Base-by-base conservation (phyloP, 2,888 invertebrate genomes). In the Acleris cristana region DNA sequence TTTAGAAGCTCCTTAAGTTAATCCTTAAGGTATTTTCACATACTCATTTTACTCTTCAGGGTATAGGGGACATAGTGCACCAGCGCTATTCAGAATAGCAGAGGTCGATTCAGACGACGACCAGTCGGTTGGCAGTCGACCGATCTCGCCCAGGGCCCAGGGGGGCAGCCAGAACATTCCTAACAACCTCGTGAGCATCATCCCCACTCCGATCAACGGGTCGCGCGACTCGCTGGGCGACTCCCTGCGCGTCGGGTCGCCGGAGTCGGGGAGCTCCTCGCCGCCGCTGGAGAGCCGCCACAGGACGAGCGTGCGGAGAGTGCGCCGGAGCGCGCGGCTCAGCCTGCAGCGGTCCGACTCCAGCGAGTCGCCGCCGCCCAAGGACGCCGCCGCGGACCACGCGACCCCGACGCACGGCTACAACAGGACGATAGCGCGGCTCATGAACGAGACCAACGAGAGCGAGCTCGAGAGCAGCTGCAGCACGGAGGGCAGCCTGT, bases 41-140 rank as follows among this genome's bases (percentile, higher is more conserved):
- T 5, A 3, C 16, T 6, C 2, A 3, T 7, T 56, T 44, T 65
- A 49, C 56, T 40, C 68, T 70, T 3, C 74, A 92, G 93, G 93
- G 66, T 93, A 92, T 72, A 85, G 93, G 61, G 92, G 93, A 40
- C 89, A 91, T 79, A 91, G 83, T 70, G 82, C 86, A 69, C 80
- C 89, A 63, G 83, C 87, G 18, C 74, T 92, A 51, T 94, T 93
- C 74, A 85, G 94, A 73, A 91, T 94, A 83, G 90, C 93, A 65
- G 90, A 94, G 84, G 90, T 94, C 69, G 95, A 95, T 76, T 95
- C 95, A 0, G 95, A 95, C 73, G 95, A 95, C 74, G 95, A 95
- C 73, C 93, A 93, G 66, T 90, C 93, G 4, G 83, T 80, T 2
- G 78, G 87, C 73, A 90, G 90, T 64, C 83, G 86, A 23, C 89